These are phyloP conservation scores for Platycercus adscitus DNA, from an alignment of 2,113 vertebrate genomes.

Conservation along the genomic window DNA sequence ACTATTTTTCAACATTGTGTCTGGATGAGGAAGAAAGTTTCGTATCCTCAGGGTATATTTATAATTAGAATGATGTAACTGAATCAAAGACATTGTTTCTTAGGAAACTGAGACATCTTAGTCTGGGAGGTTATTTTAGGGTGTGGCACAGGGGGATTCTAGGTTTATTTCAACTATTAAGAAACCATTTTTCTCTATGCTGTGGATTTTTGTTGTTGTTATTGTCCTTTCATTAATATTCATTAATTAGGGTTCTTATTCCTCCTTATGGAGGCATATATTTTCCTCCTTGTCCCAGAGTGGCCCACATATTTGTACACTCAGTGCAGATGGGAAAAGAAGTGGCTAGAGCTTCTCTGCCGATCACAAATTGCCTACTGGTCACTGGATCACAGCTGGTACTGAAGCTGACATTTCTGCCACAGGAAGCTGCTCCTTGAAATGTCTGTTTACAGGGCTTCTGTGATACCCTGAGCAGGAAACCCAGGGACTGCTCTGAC, in stretches of 20 bases:
- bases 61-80: constrained; percentile 39
- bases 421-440: neutral
- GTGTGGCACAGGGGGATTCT: neutral
- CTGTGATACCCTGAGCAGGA: neutral
- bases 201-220: neutral
- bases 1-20: constrained; percentile 1
- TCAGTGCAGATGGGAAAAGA: rapidly evolving
- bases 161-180: neutral
- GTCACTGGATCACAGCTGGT: neutral
- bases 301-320: neutral
- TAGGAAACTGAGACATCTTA: neutral
- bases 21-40: constrained; percentile 37
- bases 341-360: neutral
- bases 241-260: neutral
- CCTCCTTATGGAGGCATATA: neutral
- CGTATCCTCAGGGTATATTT: constrained; percentile 26
- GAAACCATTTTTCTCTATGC: neutral
- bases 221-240: neutral
- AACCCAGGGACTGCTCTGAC: neutral
- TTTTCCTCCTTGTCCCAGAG: neutral
- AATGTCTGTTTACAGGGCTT: neutral
- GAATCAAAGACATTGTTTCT: constrained; percentile 24
- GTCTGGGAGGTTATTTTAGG: neutral
- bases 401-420: neutral
- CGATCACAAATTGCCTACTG: rapidly evolving